Base-by-base conservation (phyloP, 2,888 invertebrate genomes). In the Drosophila emarginata region DNA sequence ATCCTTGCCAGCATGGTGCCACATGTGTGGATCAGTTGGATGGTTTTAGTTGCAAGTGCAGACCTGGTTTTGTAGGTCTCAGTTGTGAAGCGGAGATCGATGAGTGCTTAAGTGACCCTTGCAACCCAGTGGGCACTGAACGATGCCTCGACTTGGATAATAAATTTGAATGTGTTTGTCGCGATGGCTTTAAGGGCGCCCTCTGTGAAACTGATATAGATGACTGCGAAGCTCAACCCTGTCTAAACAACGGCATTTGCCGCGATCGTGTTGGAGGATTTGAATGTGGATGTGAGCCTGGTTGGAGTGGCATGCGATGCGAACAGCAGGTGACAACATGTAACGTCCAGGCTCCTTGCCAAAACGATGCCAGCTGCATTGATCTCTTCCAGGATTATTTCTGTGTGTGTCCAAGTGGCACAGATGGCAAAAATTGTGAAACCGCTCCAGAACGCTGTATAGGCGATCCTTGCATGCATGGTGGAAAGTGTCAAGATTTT, bases 391-490 rank as follows among this genome's bases (percentile, higher is more conserved):
- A 97, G 92, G 92, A 92, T 68, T 92, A 91, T 68, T 92, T 92
- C 91, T 92, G 92, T 60, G 92, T 92, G 7, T 98, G 98, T 88
- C 97, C 97, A 53, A 97, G 97, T 74, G 98, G 98, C 81, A 98
- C 98, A 0, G 98, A 98, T 89, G 99, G 98, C 9, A 98, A 98
- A 92, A 96, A 98, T 91, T 99, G 99, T 91, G 98, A 98, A 92
- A 97, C 97, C 0, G 98, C 98, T 0, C 98, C 98, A 2, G 98
- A 98, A 92, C 94, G 98, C 39, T 92, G 91, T 61, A 91, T 92
- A 37, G 92, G 91, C 0, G 90, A 92, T 67, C 97, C 97, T 4
- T 99, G 98, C 90, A 98, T 98, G 97, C 98, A 99, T 88, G 97
- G 96, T 53, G 98, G 98, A 61, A 96, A 96, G 90, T 99, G 98